phyloP scores from a whole-genome alignment of 2,888 invertebrate genomes.

The Thecophora atra region DNA sequence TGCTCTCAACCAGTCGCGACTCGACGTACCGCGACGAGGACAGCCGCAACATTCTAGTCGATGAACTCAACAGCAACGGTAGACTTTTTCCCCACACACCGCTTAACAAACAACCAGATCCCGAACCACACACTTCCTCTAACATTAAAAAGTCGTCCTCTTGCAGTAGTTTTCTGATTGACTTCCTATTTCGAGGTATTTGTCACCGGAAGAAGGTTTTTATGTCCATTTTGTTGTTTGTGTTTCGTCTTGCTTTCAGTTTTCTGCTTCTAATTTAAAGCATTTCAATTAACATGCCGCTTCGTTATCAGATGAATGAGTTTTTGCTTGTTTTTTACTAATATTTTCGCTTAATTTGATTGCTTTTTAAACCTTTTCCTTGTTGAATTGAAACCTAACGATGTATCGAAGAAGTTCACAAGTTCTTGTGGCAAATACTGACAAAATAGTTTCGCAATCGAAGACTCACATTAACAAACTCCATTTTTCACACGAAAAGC shows the following conservation, averaged over 20 bases:
- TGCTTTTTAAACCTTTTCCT: too few relatives aligned
- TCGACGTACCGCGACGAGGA: slow-evolving; percentile 67
- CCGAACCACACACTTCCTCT: slow-evolving; percentile 49
- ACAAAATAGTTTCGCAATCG: slow-evolving; percentile 41
- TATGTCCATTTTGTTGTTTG: slow-evolving; percentile 38
- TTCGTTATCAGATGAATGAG: too few relatives aligned
- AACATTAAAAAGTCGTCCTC: slow-evolving; percentile 67
- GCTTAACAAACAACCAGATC: slow-evolving; percentile 30
- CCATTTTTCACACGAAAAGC: too few relatives aligned
- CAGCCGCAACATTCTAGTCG: slow-evolving; percentile 61
- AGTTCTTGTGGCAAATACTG: slow-evolving; percentile 49
- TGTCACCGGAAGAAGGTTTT: slow-evolving; percentile 64
- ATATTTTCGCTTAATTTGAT: too few relatives aligned
- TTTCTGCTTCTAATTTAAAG: background rate
- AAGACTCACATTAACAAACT: too few relatives aligned
- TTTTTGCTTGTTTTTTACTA: too few relatives aligned
- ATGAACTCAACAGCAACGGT: slow-evolving; percentile 65
- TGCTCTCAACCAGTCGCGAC: slow-evolving; percentile 65
- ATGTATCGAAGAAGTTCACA: background rate
- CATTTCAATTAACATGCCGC: too few relatives aligned
- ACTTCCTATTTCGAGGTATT: slow-evolving; percentile 68
- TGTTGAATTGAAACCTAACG: too few relatives aligned
- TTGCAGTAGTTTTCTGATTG: slow-evolving; percentile 68
- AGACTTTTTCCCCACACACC: slow-evolving; percentile 49
- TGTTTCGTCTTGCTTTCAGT: slow-evolving; percentile 29